A percentile compares a stretch with the other conserved stretches of the same genome.
These are phyloP conservation scores for Hassar affinis DNA, from an alignment of 2,113 vertebrate species.

Conservation along the genomic window DNA sequence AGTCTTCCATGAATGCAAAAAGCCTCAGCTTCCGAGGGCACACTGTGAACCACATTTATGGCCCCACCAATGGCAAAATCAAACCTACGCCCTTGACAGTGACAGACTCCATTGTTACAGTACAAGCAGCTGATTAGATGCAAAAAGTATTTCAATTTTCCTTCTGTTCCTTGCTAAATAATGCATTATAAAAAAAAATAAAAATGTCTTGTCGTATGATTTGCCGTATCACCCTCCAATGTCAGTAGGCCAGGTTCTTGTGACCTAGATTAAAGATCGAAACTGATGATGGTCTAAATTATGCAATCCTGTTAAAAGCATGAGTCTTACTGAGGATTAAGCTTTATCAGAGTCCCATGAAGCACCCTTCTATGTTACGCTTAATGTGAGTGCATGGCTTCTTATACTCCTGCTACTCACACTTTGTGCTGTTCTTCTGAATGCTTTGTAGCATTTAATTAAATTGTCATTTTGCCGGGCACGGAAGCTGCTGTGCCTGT, in stretches of 20 bases:
- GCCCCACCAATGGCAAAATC: too few species aligned
- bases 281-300: not conserved
- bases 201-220: not conserved
- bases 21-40: too few species aligned
- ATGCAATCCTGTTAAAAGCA: not conserved
- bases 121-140: not conserved
- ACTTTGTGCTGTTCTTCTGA: conserved; percentile 13
- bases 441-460: conserved; percentile 34
- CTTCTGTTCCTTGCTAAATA: not conserved
- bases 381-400: not conserved
- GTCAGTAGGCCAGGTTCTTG: not conserved
- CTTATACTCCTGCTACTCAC: not conserved
- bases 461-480: conserved; percentile 32
- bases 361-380: not conserved
- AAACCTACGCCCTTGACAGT: not conserved
- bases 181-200: not conserved
- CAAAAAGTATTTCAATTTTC: not conserved
- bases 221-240: not conserved
- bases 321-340: not conserved
- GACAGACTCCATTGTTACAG: not conserved
- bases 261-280: not conserved
- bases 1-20: too few species aligned
- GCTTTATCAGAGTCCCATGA: not conserved
- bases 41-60: too few species aligned
- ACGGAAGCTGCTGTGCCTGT: not conserved